Evolutionary conservation across 2,797 vertebrate genomes (phyloP), one percentile per base, ranked within the genome.

Genomic region (Ataeniobius toweri): DNA sequence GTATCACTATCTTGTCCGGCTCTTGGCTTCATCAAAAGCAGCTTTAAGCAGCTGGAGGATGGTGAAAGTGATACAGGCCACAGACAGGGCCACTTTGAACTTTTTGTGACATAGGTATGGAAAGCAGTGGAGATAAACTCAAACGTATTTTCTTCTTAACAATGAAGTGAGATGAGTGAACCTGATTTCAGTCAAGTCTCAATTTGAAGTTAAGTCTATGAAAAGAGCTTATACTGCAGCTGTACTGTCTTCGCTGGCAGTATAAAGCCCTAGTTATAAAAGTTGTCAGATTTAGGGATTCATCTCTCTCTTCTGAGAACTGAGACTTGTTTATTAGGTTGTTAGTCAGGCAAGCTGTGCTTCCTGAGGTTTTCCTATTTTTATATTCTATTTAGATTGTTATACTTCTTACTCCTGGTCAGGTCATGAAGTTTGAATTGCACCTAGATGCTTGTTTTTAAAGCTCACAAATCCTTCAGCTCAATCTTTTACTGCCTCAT

Each of bases 1-100:
- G 80, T 78, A 13, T 44, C 41, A 41, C 39, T 67, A 39, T 41
- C 31, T 41, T 8, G 5, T 68, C 39, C 44, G 74, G 78, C 80
- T 67, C 78, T 82, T 75, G 0, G 56, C 78, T 79, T 76, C 10
- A 74, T 75, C 79, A 75, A 10, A 46, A 68, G 74, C 71, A 78
- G 81, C 51, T 74, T 73, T 59, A 77, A 77, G 83, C 81, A 74
- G 58, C 44, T 68, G 65, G 65, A 44, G 39, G 65, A 44, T n/a
- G 41, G 41, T 44, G 41, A n/a, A 14, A 46, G 12, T n/a, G 65
- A 68, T n/a, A n/a, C 63, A 67, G 20, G 63, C 14, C 31, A 41
- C 61, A 39, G 31, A 65, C 0, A 6, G 61, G 61, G 39, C 28
- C 61, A 65, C 39, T 24, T 68, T 67, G 36, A 41, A 0, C 9